Percentiles rank a stretch among this genome's conserved stretches.
phyloP scores from a whole-genome alignment of 2,797 vertebrate species.

The Botia kubotai region DNA sequence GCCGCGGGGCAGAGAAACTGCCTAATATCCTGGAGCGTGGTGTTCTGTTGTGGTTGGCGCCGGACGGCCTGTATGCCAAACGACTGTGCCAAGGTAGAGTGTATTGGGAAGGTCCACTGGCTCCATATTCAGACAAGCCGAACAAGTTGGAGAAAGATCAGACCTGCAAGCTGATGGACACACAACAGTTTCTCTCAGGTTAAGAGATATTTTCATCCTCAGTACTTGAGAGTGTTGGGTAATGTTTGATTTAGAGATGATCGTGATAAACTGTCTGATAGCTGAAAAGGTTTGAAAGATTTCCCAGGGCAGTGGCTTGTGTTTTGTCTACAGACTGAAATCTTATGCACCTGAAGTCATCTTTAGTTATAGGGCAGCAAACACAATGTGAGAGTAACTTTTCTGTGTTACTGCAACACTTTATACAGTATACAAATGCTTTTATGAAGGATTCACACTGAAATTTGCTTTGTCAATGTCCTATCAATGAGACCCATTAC shows the following conservation, averaged over 20 bases:
- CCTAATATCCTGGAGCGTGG: constrained; percentile 89
- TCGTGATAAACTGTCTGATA: too few species aligned
- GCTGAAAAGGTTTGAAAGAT: too few species aligned
- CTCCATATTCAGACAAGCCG: constrained; percentile 86
- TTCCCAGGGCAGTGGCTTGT: too few species aligned
- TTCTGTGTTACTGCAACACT: too few species aligned
- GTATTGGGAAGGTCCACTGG: constrained; percentile 95
- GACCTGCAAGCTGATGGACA: constrained; percentile 94
- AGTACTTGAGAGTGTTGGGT: too few species aligned
- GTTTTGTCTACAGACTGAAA: too few species aligned
- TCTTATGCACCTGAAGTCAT: too few species aligned
- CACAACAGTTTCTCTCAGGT: constrained; percentile 95
- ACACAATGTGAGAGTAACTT: too few species aligned
- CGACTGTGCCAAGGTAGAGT: constrained; percentile 93
- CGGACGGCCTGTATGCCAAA: constrained; percentile 91
- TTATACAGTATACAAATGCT: too few species aligned
- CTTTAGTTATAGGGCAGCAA: too few species aligned
- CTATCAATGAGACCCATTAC: not conserved
- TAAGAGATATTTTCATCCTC: constrained; percentile 51
- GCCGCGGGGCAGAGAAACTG: constrained; percentile 92
- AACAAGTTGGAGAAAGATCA: constrained; percentile 97
- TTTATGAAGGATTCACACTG: too few species aligned
- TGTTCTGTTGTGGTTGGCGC: constrained; percentile 90
- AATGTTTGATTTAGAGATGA: too few species aligned
- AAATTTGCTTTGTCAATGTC: not conserved